phyloP scores from a whole-genome alignment of 1,140 invertebrate genomes.

The Chionoecetes opilio region DNA sequence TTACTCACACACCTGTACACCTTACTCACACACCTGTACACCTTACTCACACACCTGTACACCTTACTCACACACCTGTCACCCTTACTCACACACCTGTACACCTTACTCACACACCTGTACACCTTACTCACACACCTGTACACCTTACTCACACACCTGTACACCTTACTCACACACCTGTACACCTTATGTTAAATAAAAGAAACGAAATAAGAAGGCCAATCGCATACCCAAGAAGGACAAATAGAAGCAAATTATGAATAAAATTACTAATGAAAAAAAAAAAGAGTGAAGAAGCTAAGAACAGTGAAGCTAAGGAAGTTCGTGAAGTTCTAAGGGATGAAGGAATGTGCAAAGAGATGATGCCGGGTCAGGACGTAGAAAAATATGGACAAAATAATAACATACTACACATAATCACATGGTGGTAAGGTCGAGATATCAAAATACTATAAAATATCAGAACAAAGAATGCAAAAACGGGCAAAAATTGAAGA shows the following conservation, averaged over 20 bases:
- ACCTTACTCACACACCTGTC: too few species aligned
- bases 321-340: neutral
- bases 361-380: neutral
- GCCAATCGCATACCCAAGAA: neutral
- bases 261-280: too few species aligned
- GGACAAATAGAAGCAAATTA: neutral
- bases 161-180: neutral
- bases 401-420: too few species aligned
- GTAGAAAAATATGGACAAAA: too few species aligned
- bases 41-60: neutral
- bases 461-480: neutral
- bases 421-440: neutral
- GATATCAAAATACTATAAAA: neutral
- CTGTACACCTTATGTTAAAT: too few species aligned
- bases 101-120: too few species aligned
- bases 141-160: neutral
- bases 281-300: neutral
- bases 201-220: too few species aligned
- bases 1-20: too few species aligned
- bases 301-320: neutral
- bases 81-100: neutral
- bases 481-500: neutral
- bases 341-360: neutral
- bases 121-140: neutral
- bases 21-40: too few species aligned